Base-by-base conservation (phyloP, 2,113 vertebrate species). In the Trogon surrucura region DNA sequence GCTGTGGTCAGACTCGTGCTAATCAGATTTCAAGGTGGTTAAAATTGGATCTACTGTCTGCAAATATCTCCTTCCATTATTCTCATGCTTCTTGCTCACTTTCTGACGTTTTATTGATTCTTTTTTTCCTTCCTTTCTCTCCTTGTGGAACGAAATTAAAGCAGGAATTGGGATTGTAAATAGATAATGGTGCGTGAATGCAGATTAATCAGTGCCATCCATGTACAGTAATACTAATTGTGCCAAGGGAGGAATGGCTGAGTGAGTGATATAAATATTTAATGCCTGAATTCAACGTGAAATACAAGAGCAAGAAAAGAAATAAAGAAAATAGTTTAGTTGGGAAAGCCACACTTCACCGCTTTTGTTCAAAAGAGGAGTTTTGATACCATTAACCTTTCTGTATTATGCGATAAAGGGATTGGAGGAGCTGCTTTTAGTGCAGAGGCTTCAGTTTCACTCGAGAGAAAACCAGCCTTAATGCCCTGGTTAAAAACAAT, bases 91-190 rank as follows among this genome's bases (percentile, higher is more conserved):
- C 75, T 44, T 29, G 51, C 48, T 94, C 71, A 22, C 75, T 91
- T 94, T 83, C 38, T 88, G 89, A 83, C 23, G 22, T 51, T 36
- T 73, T 5, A 91, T 85, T 88, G 88, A 83, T 92, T 73, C n/a
- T 34, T 30, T 16, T 15, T 29, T 16, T 12, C 11, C 16, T 45
- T 62, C 32, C 41, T 65, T 57, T 61, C 60, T 78, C 60, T 80
- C 69, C 1, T 1, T 4, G 38, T 85, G 67, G 74, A 96, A 78
- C 78, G 72, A 82, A 96, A 95, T 85, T 56, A 74, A 86, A 83
- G 85, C 36, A 83, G 88, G 89, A 94, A 91, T 91, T 80, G 66
- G 95, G 95, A 67, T 88, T 94, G 95, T 95, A 96, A 96, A 96
- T 80, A 95, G 95, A 95, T 95, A 93, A 95, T 93, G 85, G 75